Percentiles rank a stretch among this genome's conserved stretches.
Conservation (phyloP, 2,113 vertebrate genomes). For the Sisor rabdophorus region DNA sequence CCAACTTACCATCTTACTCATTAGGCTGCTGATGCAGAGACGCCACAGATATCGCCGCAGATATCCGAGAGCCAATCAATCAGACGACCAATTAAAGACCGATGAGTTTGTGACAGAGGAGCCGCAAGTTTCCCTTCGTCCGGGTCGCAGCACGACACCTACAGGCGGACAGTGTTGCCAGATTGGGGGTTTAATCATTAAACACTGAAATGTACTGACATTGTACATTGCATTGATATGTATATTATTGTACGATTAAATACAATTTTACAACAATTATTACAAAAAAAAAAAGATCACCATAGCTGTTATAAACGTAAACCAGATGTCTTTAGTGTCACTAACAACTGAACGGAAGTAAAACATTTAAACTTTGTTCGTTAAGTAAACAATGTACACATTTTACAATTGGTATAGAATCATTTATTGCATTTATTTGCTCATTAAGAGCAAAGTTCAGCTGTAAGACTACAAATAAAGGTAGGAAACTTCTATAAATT, state of each 20-base stretch:
- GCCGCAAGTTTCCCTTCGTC: conserved; percentile 53
- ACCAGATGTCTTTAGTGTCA: too few relatives aligned
- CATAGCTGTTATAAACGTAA: too few relatives aligned
- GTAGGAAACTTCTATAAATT: too few relatives aligned
- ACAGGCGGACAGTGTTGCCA: not conserved
- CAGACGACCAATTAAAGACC: conserved; percentile 57
- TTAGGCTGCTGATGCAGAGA: conserved; percentile 36
- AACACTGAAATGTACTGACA: not conserved
- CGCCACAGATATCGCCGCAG: conserved; percentile 53
- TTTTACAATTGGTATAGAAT: too few relatives aligned
- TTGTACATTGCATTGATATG: too few relatives aligned
- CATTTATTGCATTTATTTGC: too few relatives aligned
- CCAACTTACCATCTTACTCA: conserved; percentile 22
- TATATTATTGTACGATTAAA: too few relatives aligned
- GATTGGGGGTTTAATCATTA: not conserved
- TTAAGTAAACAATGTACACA: too few relatives aligned
- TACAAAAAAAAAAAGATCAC: not conserved
- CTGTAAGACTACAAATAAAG: too few relatives aligned
- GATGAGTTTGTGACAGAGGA: conserved; percentile 56
- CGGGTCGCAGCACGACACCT: conserved; percentile 57
- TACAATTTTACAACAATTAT: not conserved
- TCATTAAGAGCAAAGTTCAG: too few relatives aligned
- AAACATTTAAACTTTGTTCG: too few relatives aligned
- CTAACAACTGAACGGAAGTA: too few relatives aligned
- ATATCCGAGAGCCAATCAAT: conserved; percentile 66